Conservation (phyloP, 2,113 vertebrate genomes). For the Erpornis zantholeuca region DNA sequence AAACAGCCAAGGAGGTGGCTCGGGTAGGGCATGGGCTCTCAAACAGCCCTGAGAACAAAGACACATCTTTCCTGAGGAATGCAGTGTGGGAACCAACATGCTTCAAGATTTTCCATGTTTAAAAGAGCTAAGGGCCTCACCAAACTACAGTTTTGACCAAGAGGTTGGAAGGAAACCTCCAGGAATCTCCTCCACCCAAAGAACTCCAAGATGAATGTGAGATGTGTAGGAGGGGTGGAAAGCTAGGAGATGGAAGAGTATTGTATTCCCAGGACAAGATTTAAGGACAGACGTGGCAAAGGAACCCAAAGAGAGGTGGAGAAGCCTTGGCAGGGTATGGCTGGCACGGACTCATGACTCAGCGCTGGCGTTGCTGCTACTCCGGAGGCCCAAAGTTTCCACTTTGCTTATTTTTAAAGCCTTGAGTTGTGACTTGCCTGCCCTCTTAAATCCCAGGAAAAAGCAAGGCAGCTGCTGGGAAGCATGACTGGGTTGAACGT, state of each 20-base stretch:
- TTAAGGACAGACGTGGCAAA: rapidly evolving
- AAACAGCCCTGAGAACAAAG: background rate
- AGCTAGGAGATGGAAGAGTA: background rate
- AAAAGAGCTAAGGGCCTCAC: background rate
- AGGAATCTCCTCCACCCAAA: background rate
- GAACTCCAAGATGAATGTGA: rapidly evolving
- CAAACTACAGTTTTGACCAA: background rate
- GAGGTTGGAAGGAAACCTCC: background rate
- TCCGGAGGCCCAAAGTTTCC: background rate
- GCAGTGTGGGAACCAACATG: background rate
- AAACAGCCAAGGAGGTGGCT: background rate
- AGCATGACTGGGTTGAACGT: background rate
- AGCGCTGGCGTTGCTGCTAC: background rate
- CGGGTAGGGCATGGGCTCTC: background rate
- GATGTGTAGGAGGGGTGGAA: background rate
- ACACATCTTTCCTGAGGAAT: rapidly evolving
- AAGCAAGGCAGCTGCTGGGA: background rate
- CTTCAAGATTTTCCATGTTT: background rate
- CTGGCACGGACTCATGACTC: background rate
- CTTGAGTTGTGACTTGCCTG: background rate
- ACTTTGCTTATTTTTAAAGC: background rate
- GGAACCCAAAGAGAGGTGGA: background rate
- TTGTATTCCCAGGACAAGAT: background rate
- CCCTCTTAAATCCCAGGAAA: background rate
- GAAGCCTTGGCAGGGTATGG: background rate